A percentile compares a stretch with the other conserved stretches of the same genome.
phyloP scores from a whole-genome alignment of 2,888 invertebrate genomes.

The Plebejus argus region DNA sequence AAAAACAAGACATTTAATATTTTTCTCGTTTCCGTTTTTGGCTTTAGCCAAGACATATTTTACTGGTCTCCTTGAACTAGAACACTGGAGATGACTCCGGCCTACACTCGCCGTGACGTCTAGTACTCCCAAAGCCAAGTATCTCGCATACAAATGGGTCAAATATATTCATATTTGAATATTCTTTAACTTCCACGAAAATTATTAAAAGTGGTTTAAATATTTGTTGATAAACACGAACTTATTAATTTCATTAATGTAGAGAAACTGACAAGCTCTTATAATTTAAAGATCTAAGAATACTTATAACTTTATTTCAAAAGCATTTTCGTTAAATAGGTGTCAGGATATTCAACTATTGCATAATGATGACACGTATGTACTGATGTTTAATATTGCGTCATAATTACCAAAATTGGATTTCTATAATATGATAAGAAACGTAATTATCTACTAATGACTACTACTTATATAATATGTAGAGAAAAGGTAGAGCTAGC shows the following conservation, averaged over 20 bases:
- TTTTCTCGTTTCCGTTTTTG: conserved; percentile 11
- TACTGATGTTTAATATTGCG: no score
- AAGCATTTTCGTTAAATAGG: no score
- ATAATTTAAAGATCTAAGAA: no score
- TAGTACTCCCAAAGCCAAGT: conserved; percentile 12
- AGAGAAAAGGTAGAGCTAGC: background rate
- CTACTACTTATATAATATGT: background rate
- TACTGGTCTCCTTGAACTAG: conserved; percentile 12
- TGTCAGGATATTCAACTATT: no score
- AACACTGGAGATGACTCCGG: conserved; percentile 8
- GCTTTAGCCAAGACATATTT: background rate
- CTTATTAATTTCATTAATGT: no score
- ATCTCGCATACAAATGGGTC: background rate
- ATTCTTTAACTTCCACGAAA: background rate
- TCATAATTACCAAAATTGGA: no score
- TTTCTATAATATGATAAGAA: no score
- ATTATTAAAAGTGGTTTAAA: background rate
- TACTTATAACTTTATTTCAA: no score
- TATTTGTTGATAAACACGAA: no score
- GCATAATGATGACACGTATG: no score
- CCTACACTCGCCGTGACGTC: conserved; percentile 12
- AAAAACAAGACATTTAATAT: background rate
- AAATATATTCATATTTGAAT: background rate
- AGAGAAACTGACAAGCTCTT: no score
- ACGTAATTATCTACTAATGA: no score